A percentile compares a stretch with the other conserved stretches of the same genome.
These are phyloP conservation scores for Chrysolina haemoptera DNA, from an alignment of 2,888 invertebrate species.

Conservation along the genomic window DNA sequence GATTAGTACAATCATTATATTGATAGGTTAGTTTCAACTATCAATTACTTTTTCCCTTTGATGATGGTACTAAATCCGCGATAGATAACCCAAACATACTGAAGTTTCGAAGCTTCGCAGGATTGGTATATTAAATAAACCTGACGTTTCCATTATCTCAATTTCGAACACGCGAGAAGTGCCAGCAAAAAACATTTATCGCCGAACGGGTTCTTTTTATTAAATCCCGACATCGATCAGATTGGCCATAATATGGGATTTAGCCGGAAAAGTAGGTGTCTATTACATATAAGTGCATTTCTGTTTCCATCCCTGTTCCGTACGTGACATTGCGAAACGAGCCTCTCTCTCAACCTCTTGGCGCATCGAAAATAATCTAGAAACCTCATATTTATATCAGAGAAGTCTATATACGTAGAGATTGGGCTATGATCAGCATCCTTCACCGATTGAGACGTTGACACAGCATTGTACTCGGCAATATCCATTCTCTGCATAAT, in stretches of 20 bases:
- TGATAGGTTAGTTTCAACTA: no score
- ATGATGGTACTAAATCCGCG: not conserved
- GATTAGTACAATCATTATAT: no score
- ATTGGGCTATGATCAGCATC: slow-evolving; percentile 65
- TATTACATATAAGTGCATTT: slow-evolving; percentile 64
- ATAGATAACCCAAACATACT: not conserved
- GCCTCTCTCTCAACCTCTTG: slow-evolving; percentile 54
- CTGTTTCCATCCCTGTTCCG: slow-evolving; percentile 42
- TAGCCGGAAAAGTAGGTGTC: slow-evolving; percentile 61
- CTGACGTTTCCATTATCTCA: slow-evolving; percentile 41
- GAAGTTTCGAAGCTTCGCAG: not conserved
- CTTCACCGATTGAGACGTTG: slow-evolving; percentile 64
- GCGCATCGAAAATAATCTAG: slow-evolving; percentile 56
- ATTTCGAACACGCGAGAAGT: slow-evolving; percentile 32
- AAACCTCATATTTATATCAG: slow-evolving; percentile 58
- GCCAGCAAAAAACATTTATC: slow-evolving; percentile 61
- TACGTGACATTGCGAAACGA: slow-evolving; percentile 37
- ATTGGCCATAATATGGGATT: slow-evolving; percentile 62
- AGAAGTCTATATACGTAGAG: slow-evolving; percentile 58
- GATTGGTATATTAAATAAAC: slow-evolving; percentile 38
- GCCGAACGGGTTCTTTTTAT: slow-evolving; percentile 63
- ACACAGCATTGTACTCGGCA: slow-evolving; percentile 67
- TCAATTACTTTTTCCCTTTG: no score
- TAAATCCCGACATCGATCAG: slow-evolving; percentile 67
- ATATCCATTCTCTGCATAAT: slow-evolving; percentile 67